These are phyloP conservation scores for Itoplectis maculator DNA, from an alignment of 2,888 invertebrate species.

Conservation along the genomic window DNA sequence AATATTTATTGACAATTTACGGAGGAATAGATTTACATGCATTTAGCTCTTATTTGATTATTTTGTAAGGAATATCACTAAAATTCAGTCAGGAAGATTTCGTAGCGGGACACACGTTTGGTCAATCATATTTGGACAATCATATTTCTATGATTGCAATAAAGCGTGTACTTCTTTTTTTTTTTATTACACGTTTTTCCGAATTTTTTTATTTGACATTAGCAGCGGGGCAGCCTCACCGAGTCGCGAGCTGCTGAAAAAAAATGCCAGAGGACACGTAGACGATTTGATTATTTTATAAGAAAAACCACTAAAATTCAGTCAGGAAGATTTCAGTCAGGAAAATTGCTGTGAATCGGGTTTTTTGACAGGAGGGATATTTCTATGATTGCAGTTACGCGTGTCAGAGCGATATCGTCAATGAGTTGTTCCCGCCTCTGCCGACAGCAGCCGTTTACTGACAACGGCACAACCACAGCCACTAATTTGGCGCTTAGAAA, in stretches of 20 bases:
- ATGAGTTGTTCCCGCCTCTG: conserved; percentile 94
- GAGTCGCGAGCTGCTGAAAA: conserved; percentile 8
- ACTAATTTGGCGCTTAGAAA: conserved; percentile 49
- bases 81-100: too few species aligned
- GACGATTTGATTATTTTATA: neutral
- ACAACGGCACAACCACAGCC: conserved; percentile 73
- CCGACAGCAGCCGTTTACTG: conserved; percentile 78
- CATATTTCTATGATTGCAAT: too few species aligned
- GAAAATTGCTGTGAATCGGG: conserved; percentile 49
- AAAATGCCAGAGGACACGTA: conserved; percentile 18
- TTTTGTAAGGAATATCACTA: too few species aligned
- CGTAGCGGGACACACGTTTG: too few species aligned
- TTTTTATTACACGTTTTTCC: too few species aligned
- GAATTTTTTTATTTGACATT: too few species aligned
- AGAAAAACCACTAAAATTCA: conserved; percentile 22
- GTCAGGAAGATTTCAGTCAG: conserved; percentile 31
- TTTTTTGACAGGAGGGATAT: conserved; percentile 79
- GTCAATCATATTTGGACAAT: too few species aligned
- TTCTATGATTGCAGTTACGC: conserved; percentile 94
- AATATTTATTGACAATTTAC: too few species aligned
- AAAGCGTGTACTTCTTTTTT: too few species aligned
- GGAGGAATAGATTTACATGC: too few species aligned
- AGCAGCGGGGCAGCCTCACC: neutral
- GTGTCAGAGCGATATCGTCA: conserved; percentile 96
- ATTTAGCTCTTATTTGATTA: too few species aligned